A percentile compares a stretch with the other conserved stretches of the same genome.
Conservation (phyloP, 2,888 invertebrate genomes). For the Melinaea marsaeus region DNA sequence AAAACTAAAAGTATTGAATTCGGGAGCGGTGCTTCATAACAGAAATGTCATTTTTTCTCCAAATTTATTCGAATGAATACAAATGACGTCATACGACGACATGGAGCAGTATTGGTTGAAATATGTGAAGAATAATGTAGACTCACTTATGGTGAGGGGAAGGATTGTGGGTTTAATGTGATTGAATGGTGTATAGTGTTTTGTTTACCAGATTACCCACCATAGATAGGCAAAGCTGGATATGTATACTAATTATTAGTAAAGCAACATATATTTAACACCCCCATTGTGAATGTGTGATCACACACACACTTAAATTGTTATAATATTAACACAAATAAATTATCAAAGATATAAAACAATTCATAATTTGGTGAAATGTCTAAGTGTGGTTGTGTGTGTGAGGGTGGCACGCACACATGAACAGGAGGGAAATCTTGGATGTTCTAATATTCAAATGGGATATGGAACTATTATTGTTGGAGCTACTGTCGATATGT, state of each 20-base stretch:
- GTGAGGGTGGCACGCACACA: conserved; percentile 43
- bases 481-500: conserved; percentile 76
- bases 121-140: conserved; percentile 67
- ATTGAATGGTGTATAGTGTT: conserved; percentile 34
- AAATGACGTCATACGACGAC: conserved; percentile 50
- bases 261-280: too few relatives aligned
- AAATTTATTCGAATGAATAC: conserved; percentile 52
- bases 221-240: too few relatives aligned
- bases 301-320: too few relatives aligned
- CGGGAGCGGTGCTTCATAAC: conserved; percentile 28
- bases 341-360: conserved; percentile 1
- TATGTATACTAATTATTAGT: too few relatives aligned
- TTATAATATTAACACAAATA: too few relatives aligned
- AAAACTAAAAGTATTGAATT: conserved; percentile 26
- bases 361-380: neutral
- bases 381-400: conserved; percentile 30
- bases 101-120: conserved; percentile 55
- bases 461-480: conserved; percentile 79
- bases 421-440: conserved; percentile 62
- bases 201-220: conserved; percentile 22
- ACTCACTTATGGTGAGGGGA: neutral
- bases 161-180: conserved; percentile 32
- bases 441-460: conserved; percentile 79
- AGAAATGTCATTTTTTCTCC: conserved; percentile 30
- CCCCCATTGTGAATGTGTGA: too few relatives aligned